These are phyloP conservation scores for Neopelma chrysocephalum DNA, from an alignment of 2,797 vertebrate species.

Conservation along the genomic window DNA sequence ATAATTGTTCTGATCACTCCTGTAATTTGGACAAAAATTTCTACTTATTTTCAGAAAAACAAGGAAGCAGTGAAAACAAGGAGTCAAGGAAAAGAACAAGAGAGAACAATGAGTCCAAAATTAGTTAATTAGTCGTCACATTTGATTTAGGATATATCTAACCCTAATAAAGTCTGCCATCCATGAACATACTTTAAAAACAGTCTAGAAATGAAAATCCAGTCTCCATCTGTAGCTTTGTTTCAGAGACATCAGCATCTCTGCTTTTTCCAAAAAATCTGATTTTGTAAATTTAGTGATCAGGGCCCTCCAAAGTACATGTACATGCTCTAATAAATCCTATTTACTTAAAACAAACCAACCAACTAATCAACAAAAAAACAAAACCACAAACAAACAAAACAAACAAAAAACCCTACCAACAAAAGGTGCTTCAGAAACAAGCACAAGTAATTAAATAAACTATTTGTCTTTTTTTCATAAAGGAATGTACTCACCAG, in stretches of 20 bases:
- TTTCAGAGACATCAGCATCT: background rate
- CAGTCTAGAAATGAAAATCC: background rate
- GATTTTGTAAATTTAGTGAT: background rate
- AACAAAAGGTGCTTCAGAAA: background rate
- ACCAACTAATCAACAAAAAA: too few species aligned
- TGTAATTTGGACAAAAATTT: background rate
- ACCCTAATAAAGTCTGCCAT: background rate
- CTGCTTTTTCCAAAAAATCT: background rate
- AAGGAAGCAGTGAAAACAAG: background rate
- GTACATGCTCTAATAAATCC: background rate
- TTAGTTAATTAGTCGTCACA: background rate
- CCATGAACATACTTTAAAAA: background rate
- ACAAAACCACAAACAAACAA: background rate
- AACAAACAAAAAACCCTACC: background rate
- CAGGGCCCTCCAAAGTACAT: accelerated
- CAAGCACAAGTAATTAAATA: background rate
- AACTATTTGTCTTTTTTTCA: background rate
- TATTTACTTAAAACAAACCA: background rate
- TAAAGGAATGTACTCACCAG: background rate
- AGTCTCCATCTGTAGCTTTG: background rate
- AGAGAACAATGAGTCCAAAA: background rate
- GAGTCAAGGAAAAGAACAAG: background rate
- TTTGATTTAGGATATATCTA: background rate
- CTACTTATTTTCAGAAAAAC: background rate
- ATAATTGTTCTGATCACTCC: background rate